Conservation (phyloP, 2,888 invertebrate genomes). For the Pristionchus maxplancki region DNA sequence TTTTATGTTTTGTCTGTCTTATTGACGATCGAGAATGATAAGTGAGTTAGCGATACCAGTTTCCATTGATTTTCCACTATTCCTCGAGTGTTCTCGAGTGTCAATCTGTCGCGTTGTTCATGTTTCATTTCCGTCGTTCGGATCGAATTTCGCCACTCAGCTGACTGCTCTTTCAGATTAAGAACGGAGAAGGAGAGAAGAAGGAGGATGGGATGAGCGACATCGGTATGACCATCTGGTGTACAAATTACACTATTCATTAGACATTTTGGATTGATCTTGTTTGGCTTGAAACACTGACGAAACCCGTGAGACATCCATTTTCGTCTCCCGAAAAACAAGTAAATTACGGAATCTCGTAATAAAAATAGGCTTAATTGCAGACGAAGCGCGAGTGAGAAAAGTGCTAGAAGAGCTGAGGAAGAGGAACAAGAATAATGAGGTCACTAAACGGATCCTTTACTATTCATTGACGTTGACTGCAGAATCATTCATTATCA, state of each 20-base stretch:
- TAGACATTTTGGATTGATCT: not conserved
- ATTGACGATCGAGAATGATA: not conserved
- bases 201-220: conserved; percentile 33
- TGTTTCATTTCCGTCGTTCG: not conserved
- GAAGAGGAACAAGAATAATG: conserved; percentile 55
- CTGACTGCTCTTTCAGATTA: not conserved
- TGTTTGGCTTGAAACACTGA: not conserved
- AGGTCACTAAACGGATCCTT: not conserved
- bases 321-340: not conserved
- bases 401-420: conserved; percentile 70
- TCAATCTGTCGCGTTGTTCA: not conserved
- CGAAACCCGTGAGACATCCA: not conserved
- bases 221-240: not conserved
- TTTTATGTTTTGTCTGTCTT: not conserved
- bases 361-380: conserved; percentile 30
- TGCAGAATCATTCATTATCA: not conserved
- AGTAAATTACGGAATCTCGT: not conserved
- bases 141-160: not conserved
- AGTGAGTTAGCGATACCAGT: too few species aligned
- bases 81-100: not conserved
- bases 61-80: too few species aligned
- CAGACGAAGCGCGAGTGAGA: conserved; percentile 71
- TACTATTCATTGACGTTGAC: not conserved
- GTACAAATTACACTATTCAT: not conserved
- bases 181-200: not conserved